Evolutionary conservation across 2,888 invertebrate species (phyloP), one percentile per base, ranked within the genome.

Genomic region (Sphaeridia pumilis): DNA sequence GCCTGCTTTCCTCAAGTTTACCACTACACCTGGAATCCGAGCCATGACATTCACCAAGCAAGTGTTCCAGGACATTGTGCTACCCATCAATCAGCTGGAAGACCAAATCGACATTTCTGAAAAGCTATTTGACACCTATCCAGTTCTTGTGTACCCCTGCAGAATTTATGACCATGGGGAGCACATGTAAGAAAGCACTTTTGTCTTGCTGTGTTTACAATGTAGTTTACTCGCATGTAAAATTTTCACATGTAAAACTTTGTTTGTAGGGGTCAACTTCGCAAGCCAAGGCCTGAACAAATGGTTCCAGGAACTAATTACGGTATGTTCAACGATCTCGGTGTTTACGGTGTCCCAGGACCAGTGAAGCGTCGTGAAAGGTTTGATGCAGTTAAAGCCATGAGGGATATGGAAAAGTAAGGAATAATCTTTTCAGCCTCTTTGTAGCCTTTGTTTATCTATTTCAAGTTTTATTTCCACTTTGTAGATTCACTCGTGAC

Each of bases 251-350:
- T 10, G 14, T 10, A 7, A 10, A 14, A 42, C 25, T 38, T 48
- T 20, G 17, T 31, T 42, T 24, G 14, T 47, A 74, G 75, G 1
- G 80, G 80, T 1, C 80, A 80, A 65, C 65, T 81, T 17, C 73
- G 73, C 59, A 68, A 74, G 28, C 82, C 82, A 0, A 67, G 73
- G 22, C 56, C 69, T 1, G 76, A 78, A 52, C 78, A 80, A 64
- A 65, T 81, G 45, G 77, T 80, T 0, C 78, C 80, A 1, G 78
- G 78, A 1, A 77, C 80, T 0, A 74, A 79, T 66, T 82, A 79
- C 69, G 79, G 78, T 3, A 80, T 82, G 78, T 82, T 79, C 65
- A 82, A 82, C 64, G 82, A 82, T 69, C 70, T 82, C 46, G 82
- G 82, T 0, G 77, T 82, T 14, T 82, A 82, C 58, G 82, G 82